phyloP scores from a whole-genome alignment of 2,113 vertebrate genomes.

The Melanotaenia duboulayi region DNA sequence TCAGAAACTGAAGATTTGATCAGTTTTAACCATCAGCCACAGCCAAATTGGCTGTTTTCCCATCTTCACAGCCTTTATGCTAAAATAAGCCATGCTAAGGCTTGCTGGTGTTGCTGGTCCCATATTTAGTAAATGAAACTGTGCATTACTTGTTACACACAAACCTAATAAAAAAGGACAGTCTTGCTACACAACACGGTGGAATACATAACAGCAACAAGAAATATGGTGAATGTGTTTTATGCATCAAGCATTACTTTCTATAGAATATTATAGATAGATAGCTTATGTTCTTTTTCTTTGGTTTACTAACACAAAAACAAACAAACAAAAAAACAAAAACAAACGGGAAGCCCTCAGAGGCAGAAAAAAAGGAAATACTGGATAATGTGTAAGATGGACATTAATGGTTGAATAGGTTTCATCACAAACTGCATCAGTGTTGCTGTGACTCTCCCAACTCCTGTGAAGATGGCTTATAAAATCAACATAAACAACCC shows the following conservation, averaged over 20 bases:
- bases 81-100: too few species aligned
- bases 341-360: neutral
- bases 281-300: neutral
- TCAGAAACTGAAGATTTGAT: neutral
- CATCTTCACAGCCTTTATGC: neutral
- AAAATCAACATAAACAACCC: conserved; percentile 47
- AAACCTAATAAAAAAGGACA: neutral
- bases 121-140: neutral
- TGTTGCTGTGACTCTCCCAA: conserved; percentile 12
- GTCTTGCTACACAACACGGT: neutral
- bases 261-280: neutral
- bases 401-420: conserved; percentile 24
- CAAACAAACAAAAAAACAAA: too few species aligned
- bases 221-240: neutral
- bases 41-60: too few species aligned
- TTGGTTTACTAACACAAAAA: neutral
- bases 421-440: conserved; percentile 30
- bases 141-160: too few species aligned
- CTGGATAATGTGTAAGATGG: conserved; percentile 9
- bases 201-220: neutral
- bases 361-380: conserved; percentile 6
- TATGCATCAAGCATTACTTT: neutral
- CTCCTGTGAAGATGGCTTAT: conserved; percentile 25
- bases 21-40: neutral
- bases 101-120: neutral